A percentile compares a stretch with the other conserved stretches of the same genome.
These are phyloP conservation scores for Heteractis magnifica DNA, from an alignment of 92 coral and sea anemone genomes.

Conservation along the genomic window DNA sequence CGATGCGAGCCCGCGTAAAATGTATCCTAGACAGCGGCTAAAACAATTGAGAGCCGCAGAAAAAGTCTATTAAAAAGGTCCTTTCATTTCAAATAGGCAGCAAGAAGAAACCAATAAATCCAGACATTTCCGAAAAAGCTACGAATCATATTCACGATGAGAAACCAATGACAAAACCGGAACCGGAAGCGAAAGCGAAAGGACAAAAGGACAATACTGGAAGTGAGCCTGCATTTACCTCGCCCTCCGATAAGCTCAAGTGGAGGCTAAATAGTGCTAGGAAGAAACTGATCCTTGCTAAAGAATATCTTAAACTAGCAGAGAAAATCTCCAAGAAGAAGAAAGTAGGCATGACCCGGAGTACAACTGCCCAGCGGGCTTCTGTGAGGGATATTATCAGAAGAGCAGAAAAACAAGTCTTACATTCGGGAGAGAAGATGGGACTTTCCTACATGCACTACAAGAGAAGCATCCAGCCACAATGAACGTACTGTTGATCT, in stretches of 20 bases:
- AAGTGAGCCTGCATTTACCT: constrained; percentile 52
- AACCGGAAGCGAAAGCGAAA: constrained; percentile 22
- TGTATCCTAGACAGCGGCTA: no score
- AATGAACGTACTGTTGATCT: neutral
- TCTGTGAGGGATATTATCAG: constrained; percentile 72
- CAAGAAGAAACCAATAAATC: no score
- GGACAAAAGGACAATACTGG: no score
- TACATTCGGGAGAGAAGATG: constrained; percentile 89
- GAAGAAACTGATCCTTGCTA: constrained; percentile 75
- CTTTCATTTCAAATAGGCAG: no score
- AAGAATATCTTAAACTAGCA: constrained; percentile 76
- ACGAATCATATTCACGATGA: neutral
- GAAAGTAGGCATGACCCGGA: constrained; percentile 26
- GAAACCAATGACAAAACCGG: neutral
- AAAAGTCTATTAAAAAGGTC: no score
- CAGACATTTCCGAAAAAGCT: no score
- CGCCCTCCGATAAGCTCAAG: constrained; percentile 66
- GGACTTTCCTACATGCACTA: constrained; percentile 93
- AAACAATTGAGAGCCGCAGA: no score
- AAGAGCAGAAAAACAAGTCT: constrained; percentile 73
- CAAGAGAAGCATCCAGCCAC: constrained; percentile 22
- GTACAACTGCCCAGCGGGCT: constrained; percentile 41
- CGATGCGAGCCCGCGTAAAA: no score
- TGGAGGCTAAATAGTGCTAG: constrained; percentile 91
- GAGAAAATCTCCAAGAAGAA: constrained; percentile 49